These are phyloP conservation scores for Chrysocyon brachyurus DNA, from an alignment of 2,797 vertebrate genomes.

Conservation along the genomic window DNA sequence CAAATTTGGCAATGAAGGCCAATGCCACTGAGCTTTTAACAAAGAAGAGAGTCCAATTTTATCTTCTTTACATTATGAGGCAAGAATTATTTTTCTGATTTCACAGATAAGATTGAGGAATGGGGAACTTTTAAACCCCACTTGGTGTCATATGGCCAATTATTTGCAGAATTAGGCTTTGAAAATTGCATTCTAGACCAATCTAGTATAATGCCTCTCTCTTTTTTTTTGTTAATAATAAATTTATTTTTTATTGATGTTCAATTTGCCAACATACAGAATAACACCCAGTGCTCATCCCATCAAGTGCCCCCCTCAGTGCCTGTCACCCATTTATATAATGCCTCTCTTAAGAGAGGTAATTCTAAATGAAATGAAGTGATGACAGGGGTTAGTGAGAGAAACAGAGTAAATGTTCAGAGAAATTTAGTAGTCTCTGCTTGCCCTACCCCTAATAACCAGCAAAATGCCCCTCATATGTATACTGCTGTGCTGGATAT, in stretches of 20 bases:
- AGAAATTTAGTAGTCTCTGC: background rate
- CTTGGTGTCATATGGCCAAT: background rate
- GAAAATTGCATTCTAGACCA: background rate
- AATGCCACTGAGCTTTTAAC: background rate
- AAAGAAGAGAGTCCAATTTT: background rate
- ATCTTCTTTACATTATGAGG: background rate
- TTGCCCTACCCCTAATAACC: background rate
- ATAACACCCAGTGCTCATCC: too few species aligned
- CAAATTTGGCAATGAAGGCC: background rate
- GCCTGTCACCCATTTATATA: background rate
- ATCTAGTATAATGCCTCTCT: background rate
- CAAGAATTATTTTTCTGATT: background rate
- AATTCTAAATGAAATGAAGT: background rate
- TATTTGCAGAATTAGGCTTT: background rate
- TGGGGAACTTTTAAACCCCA: background rate
- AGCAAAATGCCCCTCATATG: background rate
- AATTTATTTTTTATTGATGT: too few species aligned
- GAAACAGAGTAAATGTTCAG: background rate
- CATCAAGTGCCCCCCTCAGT: too few species aligned
- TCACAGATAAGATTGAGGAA: background rate
- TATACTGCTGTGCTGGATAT: background rate
- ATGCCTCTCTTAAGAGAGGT: background rate
- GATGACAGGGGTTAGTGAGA: background rate
- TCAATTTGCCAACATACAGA: too few species aligned
- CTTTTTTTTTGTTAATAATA: too few species aligned